Evolutionary conservation across 2,113 vertebrate species (phyloP).

Genomic region (Ptilorrhoa leucosticta): DNA sequence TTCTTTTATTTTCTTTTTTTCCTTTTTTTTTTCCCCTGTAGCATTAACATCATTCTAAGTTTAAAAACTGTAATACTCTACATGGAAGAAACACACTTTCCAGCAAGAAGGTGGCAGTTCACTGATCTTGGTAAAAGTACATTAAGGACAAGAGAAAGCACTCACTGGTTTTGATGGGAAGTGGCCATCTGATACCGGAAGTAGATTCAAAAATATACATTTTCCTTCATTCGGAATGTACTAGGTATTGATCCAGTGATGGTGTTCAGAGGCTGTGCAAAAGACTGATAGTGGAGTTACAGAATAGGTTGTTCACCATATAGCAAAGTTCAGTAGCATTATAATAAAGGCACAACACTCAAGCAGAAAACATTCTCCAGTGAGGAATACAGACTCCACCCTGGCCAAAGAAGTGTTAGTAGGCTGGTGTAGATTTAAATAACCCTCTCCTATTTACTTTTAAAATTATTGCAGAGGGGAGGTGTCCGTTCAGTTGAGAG

Average conservation of each 20-base stretch:
- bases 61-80: not conserved
- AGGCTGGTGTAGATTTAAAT: not conserved
- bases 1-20: not conserved
- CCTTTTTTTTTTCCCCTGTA: rapidly evolving
- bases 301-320: not conserved
- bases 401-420: not conserved
- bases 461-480: not conserved
- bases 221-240: not conserved
- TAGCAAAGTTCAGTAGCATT: not conserved
- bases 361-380: not conserved
- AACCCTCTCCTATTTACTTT: not conserved
- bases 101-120: not conserved
- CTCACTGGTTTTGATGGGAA: not conserved
- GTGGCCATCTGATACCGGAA: not conserved
- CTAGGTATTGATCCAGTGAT: not conserved
- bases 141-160: not conserved
- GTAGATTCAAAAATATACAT: not conserved
- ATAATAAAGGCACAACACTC: not conserved
- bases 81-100: not conserved
- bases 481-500: not conserved
- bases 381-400: not conserved
- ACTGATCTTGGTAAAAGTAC: not conserved
- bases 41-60: not conserved
- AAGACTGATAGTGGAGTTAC: rapidly evolving
- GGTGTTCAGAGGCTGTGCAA: not conserved